These are phyloP conservation scores for Nannobrachium achirus DNA, from an alignment of 2,113 vertebrate species.

Conservation along the genomic window DNA sequence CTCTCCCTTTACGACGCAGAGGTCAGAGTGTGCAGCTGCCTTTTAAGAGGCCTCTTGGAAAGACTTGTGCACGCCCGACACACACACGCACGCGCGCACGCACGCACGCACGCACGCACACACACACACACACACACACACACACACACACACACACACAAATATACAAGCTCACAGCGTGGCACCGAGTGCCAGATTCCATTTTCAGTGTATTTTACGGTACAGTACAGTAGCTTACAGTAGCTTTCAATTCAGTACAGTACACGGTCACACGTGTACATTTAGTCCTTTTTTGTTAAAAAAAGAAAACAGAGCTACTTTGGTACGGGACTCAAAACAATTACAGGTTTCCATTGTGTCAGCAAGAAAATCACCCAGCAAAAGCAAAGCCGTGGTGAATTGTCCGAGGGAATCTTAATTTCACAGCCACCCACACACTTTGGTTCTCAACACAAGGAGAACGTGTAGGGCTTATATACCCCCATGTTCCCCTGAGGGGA, in stretches of 20 bases:
- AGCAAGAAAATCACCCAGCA: conserved; percentile 25
- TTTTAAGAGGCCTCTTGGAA: not conserved
- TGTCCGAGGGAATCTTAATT: conserved; percentile 39
- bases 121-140: no score
- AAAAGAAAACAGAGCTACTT: not conserved
- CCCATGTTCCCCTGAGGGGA: conserved; percentile 16
- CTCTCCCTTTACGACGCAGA: not conserved
- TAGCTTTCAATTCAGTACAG: not conserved
- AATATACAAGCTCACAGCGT: no score
- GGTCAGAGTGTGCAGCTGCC: not conserved
- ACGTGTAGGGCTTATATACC: not conserved
- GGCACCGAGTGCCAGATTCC: no score
- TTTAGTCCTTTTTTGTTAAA: not conserved
- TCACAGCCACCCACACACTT: conserved; percentile 43
- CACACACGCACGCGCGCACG: not conserved
- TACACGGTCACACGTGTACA: not conserved
- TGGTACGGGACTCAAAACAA: conserved; percentile 26
- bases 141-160: no score
- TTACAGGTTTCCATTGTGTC: conserved; percentile 43
- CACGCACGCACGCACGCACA: not conserved
- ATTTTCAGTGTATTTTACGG: no score
- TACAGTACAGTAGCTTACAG: not conserved
- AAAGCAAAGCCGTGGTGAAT: not conserved
- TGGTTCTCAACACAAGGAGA: not conserved
- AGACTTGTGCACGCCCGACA: not conserved